Evolutionary conservation across 2,113 vertebrate species (phyloP).

Genomic region (Scytalopus superciliaris): DNA sequence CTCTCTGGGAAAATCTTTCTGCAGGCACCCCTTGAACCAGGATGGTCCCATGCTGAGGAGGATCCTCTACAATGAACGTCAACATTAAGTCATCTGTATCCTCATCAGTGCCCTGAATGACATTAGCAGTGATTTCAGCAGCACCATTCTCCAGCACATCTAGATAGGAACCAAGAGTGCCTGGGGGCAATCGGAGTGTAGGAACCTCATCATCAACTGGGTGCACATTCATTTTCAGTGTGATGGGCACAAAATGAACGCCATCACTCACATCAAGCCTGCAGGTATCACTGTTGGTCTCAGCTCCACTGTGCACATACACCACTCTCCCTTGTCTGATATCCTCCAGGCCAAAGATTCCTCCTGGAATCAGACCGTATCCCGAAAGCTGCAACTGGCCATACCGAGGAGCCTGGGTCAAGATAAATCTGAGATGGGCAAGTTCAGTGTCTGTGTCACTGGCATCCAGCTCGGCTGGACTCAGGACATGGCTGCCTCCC

Average conservation of each 20-base stretch:
- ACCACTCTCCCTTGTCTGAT: constrained; percentile 82
- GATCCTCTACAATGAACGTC: constrained; percentile 88
- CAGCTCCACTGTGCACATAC: constrained; percentile 85
- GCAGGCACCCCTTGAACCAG: constrained; percentile 82
- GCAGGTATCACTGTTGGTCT: constrained; percentile 80
- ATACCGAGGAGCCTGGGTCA: constrained; percentile 84
- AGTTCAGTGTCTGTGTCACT: constrained; percentile 86
- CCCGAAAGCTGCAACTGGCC: constrained; percentile 81
- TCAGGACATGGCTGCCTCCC: constrained; percentile 82
- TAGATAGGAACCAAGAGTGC: constrained; percentile 87
- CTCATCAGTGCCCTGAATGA: constrained; percentile 85
- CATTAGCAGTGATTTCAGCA: constrained; percentile 87
- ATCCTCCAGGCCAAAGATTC: constrained; percentile 82
- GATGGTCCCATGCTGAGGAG: constrained; percentile 84
- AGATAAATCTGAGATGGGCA: constrained; percentile 82
- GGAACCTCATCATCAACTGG: constrained; percentile 84
- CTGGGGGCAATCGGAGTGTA: constrained; percentile 77
- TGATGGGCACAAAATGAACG: constrained; percentile 89
- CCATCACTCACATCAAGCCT: constrained; percentile 91
- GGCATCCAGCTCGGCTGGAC: constrained; percentile 81
- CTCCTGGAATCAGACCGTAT: constrained; percentile 77
- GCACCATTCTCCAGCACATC: constrained; percentile 91
- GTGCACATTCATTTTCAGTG: constrained; percentile 82
- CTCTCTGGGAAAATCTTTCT: constrained; percentile 87
- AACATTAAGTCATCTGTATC: constrained; percentile 89